A percentile compares a stretch with the other conserved stretches of the same genome.
Evolutionary conservation across 1,140 invertebrate genomes (phyloP).

Genomic region (Yoshiicerus persimilis): DNA sequence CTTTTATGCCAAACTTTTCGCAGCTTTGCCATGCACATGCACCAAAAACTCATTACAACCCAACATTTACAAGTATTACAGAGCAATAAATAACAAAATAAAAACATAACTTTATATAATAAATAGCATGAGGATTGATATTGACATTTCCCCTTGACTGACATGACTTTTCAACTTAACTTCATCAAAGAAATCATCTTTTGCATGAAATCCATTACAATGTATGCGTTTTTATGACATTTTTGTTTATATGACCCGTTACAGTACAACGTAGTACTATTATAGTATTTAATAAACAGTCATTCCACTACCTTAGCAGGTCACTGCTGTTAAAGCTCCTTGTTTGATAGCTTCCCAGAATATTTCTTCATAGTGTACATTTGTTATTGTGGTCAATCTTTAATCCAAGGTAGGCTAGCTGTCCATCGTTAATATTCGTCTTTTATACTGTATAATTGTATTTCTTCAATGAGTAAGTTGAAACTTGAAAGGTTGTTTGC

Average conservation of each 20-base stretch:
- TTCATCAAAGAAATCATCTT: no score
- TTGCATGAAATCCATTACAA: neutral
- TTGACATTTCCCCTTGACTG: neutral
- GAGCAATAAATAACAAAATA: neutral
- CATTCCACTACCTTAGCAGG: no score
- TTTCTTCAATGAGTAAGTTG: neutral
- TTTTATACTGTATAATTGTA: neutral
- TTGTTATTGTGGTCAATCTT: neutral
- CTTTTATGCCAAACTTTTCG: neutral
- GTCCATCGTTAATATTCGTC: neutral
- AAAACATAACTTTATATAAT: neutral
- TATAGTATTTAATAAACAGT: neutral
- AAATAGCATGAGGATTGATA: neutral
- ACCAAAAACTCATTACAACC: neutral
- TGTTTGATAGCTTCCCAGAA: no score
- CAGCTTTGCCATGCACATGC: neutral
- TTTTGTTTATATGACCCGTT: neutral
- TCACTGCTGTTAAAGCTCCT: no score
- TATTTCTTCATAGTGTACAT: neutral
- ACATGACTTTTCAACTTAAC: neutral
- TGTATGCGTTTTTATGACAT: neutral
- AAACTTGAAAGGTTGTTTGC: constrained; percentile 11
- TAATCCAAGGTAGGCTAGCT: neutral
- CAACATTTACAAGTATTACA: neutral
- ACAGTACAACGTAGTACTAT: no score